Conservation (phyloP, 2,113 vertebrate species). For the Brienomyrus longianalis region DNA sequence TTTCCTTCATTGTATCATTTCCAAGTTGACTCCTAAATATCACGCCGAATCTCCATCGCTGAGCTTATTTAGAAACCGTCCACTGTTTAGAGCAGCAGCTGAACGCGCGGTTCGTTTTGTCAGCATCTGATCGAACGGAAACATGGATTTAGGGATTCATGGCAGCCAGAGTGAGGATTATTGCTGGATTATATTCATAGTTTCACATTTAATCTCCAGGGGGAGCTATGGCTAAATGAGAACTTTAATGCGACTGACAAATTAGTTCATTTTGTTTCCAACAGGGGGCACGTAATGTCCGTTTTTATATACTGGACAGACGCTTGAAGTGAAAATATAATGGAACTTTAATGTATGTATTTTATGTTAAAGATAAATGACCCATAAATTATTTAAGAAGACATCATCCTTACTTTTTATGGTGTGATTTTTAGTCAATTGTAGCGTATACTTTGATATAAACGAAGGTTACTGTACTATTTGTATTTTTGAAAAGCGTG, state of each 20-base stretch:
- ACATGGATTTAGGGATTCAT: background rate
- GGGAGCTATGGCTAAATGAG: background rate
- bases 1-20: background rate
- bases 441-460: background rate
- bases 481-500: background rate
- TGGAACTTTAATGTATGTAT: slow-evolving; percentile 12
- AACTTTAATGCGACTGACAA: background rate
- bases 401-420: background rate
- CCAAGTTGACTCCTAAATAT: background rate
- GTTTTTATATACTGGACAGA: background rate
- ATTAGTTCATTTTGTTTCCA: slow-evolving; percentile 1
- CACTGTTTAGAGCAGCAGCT: background rate
- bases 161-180: background rate
- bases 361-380: background rate
- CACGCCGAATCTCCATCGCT: background rate
- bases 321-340: slow-evolving; percentile 2
- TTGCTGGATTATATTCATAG: background rate
- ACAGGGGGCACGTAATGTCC: background rate
- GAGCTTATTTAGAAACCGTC: background rate
- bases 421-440: background rate
- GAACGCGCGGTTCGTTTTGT: background rate
- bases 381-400: background rate
- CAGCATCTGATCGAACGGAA: background rate
- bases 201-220: slow-evolving; percentile 12
- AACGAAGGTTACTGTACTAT: background rate